A percentile compares a stretch with the other conserved stretches of the same genome.
Conservation (phyloP, 1,140 invertebrate genomes). For the Drosophila lacteicornis region DNA sequence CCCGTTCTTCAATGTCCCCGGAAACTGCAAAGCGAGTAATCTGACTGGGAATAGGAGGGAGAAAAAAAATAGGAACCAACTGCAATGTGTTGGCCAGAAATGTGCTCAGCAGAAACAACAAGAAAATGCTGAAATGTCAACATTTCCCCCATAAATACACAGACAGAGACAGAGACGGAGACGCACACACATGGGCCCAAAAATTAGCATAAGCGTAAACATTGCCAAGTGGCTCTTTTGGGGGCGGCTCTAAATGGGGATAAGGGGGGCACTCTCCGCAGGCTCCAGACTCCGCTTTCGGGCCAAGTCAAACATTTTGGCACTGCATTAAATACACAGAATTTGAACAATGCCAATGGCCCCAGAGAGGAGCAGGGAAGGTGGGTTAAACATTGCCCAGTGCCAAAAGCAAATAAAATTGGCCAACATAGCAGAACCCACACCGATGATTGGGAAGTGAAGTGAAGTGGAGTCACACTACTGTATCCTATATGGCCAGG, state of each 20-base stretch:
- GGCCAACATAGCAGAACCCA: slow-evolving; percentile 25
- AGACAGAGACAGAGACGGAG: background rate
- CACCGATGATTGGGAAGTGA: slow-evolving; percentile 35
- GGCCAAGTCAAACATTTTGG: slow-evolving; percentile 71
- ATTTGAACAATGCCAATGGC: slow-evolving; percentile 46
- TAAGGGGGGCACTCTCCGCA: background rate
- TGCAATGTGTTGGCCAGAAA: slow-evolving; percentile 27
- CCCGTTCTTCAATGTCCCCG: background rate
- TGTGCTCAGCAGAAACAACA: slow-evolving; percentile 17
- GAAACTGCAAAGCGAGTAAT: slow-evolving; percentile 25
- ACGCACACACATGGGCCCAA: slow-evolving; percentile 44
- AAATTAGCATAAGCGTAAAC: slow-evolving; percentile 82
- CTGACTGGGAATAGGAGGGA: background rate
- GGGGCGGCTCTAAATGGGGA: slow-evolving; percentile 4
- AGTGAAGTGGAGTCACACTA: slow-evolving; percentile 22
- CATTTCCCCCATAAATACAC: slow-evolving; percentile 44
- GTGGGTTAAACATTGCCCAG: slow-evolving; percentile 54
- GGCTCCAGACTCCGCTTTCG: background rate
- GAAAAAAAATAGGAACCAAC: slow-evolving; percentile 11
- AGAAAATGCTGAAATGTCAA: slow-evolving; percentile 52
- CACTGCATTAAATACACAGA: slow-evolving; percentile 77
- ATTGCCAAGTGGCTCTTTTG: slow-evolving; percentile 61
- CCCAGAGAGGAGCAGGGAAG: background rate
- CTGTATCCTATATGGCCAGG: slow-evolving; percentile 5
- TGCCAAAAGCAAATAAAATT: slow-evolving; percentile 75